Conservation (phyloP, 2,888 invertebrate species). For the Dorcus hopei region DNA sequence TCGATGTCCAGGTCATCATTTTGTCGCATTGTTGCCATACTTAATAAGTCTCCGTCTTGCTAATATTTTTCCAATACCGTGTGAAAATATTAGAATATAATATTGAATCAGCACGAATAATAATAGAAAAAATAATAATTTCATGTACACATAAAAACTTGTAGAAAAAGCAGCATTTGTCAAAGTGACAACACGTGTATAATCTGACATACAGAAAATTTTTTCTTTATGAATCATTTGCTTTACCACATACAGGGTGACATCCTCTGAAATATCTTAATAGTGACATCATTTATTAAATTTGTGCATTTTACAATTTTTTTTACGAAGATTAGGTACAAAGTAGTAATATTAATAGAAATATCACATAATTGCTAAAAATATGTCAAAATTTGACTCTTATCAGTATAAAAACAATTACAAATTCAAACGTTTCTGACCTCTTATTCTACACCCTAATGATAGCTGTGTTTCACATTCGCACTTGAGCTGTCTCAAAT, state of each 20-base stretch:
- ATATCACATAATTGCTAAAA: conserved; percentile 2
- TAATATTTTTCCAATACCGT: conserved; percentile 6
- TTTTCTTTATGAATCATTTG: not conserved
- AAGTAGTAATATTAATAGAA: not conserved
- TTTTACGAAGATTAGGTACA: not conserved
- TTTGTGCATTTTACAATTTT: conserved; percentile 1
- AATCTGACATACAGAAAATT: not conserved
- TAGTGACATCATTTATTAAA: not conserved
- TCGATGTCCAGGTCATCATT: conserved; percentile 27
- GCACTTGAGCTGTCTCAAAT: conserved; percentile 52
- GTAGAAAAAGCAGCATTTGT: not conserved
- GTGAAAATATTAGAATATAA: conserved; percentile 5
- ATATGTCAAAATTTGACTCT: conserved; percentile 1
- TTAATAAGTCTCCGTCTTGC: not conserved
- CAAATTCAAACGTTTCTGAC: conserved; percentile 38
- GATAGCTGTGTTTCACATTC: conserved; percentile 54
- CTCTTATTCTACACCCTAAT: conserved; percentile 47
- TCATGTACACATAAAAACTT: conserved; percentile 9
- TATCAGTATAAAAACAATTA: conserved; percentile 16
- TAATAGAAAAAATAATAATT: conserved; percentile 5
- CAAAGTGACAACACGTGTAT: not conserved
- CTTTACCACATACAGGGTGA: not conserved
- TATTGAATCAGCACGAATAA: conserved; percentile 3
- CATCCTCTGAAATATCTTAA: not conserved
- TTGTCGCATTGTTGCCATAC: conserved; percentile 8